Percentiles rank a stretch among this genome's conserved stretches.
Evolutionary conservation across 2,888 invertebrate species (phyloP).

Genomic region (Nematopogon swammerdamellus): DNA sequence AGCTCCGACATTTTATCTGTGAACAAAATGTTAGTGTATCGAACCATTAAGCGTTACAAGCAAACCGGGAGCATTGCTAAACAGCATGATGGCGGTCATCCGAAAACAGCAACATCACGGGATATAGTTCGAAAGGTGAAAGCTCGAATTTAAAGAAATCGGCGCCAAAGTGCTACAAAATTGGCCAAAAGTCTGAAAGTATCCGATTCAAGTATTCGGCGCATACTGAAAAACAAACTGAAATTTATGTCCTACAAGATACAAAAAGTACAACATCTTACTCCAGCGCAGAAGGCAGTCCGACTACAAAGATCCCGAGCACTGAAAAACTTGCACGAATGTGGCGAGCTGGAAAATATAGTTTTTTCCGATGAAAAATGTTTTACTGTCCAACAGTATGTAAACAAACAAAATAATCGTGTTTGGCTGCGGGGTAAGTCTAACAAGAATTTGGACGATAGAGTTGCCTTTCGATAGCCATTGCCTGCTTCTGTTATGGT

Average conservation of each 20-base stretch:
- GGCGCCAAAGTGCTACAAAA: background rate
- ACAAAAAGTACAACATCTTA: slow-evolving; percentile 4
- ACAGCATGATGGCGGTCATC: background rate
- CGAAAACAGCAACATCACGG: slow-evolving; percentile 1
- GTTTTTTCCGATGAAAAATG: slow-evolving; percentile 4
- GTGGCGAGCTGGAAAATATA: slow-evolving; percentile 4
- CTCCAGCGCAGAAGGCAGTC: slow-evolving; percentile 2
- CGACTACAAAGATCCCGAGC: background rate
- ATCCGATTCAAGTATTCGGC: background rate
- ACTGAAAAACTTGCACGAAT: background rate
- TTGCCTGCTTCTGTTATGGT: slow-evolving; percentile 1
- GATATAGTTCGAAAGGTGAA: background rate
- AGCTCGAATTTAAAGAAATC: slow-evolving; percentile 1
- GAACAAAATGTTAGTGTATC: background rate
- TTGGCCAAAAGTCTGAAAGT: slow-evolving; percentile 1
- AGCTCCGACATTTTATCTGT: slow-evolving; percentile 1
- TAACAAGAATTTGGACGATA: background rate
- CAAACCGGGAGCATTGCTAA: background rate
- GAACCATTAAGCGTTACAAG: background rate
- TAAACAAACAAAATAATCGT: slow-evolving; percentile 6
- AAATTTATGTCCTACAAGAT: slow-evolving; percentile 5
- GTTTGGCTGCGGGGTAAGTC: slow-evolving; percentile 1
- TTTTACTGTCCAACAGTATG: slow-evolving; percentile 3
- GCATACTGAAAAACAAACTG: slow-evolving; percentile 3
- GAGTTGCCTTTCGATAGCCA: slow-evolving; percentile 1